Conservation (phyloP, 37 sponge, comb jelly and placozoan species). For the Cladorhizidae sp. region DNA sequence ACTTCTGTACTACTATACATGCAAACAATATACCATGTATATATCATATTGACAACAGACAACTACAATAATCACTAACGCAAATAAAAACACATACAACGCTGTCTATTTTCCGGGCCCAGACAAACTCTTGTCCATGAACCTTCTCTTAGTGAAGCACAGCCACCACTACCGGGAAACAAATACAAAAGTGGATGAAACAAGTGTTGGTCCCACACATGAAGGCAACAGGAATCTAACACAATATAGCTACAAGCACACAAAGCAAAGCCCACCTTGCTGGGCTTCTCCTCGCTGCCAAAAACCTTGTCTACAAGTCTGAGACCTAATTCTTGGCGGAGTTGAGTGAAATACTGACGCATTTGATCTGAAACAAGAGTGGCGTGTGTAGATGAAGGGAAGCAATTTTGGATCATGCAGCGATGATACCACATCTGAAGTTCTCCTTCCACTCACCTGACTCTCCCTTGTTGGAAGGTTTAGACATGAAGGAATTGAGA, state of each 20-base stretch:
- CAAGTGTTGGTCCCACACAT: background rate
- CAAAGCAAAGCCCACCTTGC: constrained; percentile 66
- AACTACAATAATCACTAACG: background rate
- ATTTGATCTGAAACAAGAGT: constrained; percentile 72
- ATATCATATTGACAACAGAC: background rate
- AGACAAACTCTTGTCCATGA: constrained; percentile 99
- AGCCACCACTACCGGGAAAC: constrained; percentile 90
- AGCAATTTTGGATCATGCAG: background rate
- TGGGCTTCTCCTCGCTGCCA: constrained; percentile 74
- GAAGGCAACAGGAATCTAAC: no score
- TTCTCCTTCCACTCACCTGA: constrained; percentile 43
- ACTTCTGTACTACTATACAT: no score
- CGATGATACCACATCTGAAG: no score
- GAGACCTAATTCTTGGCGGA: constrained; percentile 92
- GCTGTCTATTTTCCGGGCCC: constrained; percentile 81
- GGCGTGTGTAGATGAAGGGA: background rate
- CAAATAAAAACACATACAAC: background rate
- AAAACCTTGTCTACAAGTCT: constrained; percentile 94
- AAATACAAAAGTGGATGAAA: constrained; percentile 13
- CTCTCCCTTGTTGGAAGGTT: constrained; percentile 75
- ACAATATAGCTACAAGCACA: background rate
- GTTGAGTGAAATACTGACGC: constrained; percentile 90
- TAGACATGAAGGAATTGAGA: constrained; percentile 91
- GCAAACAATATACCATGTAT: no score
- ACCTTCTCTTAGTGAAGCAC: constrained; percentile 94